Evolutionary conservation across 2,797 vertebrate genomes (phyloP).

Genomic region (Chanos chanos): DNA sequence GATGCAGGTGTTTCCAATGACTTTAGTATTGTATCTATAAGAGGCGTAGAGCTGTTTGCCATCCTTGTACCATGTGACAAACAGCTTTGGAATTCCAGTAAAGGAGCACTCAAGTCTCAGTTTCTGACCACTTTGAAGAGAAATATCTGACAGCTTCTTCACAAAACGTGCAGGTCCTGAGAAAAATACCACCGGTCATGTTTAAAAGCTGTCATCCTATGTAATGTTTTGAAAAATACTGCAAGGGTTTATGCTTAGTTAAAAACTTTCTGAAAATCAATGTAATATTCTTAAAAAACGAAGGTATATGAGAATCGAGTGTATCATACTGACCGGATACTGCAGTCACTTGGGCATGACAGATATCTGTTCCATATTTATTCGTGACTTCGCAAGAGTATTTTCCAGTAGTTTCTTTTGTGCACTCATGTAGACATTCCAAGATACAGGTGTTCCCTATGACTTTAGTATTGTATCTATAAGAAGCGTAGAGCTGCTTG

Average conservation of each 20-base stretch:
- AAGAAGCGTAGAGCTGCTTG: conserved; percentile 79
- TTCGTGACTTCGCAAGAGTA: conserved; percentile 86
- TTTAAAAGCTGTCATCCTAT: no score
- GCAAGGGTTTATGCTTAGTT: no score
- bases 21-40: conserved; percentile 81
- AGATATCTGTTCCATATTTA: conserved; percentile 77
- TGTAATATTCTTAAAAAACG: no score
- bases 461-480: conserved; percentile 58
- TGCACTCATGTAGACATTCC: conserved; percentile 76
- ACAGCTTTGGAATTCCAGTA: conserved; percentile 78
- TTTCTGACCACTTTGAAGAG: conserved; percentile 78
- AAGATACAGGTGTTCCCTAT: conserved; percentile 68
- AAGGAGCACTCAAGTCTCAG: conserved; percentile 86
- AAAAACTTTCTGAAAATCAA: no score
- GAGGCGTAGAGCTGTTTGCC: conserved; percentile 74
- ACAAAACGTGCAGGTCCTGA: conserved; percentile 78
- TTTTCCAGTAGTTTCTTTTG: conserved; percentile 75
- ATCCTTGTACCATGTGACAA: conserved; percentile 87
- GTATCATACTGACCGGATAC: conserved; percentile 74
- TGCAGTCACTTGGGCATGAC: conserved; percentile 71
- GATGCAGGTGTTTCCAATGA: conserved; percentile 77
- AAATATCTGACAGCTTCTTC: conserved; percentile 84
- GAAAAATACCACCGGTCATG: no score
- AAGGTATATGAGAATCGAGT: no score
- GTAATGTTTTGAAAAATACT: no score